These are phyloP conservation scores for Aphrophora alni DNA, from an alignment of 2,888 invertebrate genomes.

Conservation along the genomic window DNA sequence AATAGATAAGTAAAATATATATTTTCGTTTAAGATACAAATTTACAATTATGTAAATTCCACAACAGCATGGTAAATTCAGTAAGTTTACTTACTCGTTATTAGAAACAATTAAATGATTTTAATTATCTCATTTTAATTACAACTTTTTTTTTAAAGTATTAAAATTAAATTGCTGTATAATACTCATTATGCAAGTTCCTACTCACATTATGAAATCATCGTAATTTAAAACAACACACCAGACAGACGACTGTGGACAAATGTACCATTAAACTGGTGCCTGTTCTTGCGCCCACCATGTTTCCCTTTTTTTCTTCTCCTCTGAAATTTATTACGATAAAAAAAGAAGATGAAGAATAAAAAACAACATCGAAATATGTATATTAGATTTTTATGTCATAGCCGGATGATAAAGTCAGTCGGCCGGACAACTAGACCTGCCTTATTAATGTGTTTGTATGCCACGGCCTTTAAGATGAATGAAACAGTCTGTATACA, in stretches of 20 bases:
- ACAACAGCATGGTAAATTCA: too few species aligned
- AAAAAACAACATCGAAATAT: slow-evolving; percentile 27
- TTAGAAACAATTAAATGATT: too few species aligned
- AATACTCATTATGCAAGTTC: too few species aligned
- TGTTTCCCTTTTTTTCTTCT: background rate
- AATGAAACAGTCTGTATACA: background rate
- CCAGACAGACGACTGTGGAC: background rate
- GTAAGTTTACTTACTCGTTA: too few species aligned
- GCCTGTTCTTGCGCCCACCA: background rate
- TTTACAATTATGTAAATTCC: too few species aligned
- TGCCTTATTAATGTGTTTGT: background rate
- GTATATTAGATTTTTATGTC: slow-evolving; percentile 43
- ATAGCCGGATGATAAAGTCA: slow-evolving; percentile 28
- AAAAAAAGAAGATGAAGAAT: background rate
- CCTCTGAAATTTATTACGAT: background rate
- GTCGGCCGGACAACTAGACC: background rate
- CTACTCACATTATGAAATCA: too few species aligned
- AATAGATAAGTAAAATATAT: too few species aligned
- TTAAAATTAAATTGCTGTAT: too few species aligned
- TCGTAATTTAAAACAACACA: background rate
- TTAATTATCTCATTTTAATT: too few species aligned
- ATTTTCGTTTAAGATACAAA: too few species aligned
- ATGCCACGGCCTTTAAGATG: background rate
- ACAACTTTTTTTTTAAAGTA: too few species aligned
- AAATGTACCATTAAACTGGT: background rate